phyloP scores from a whole-genome alignment of 2,797 vertebrate species.

The Salarias fasciatus region DNA sequence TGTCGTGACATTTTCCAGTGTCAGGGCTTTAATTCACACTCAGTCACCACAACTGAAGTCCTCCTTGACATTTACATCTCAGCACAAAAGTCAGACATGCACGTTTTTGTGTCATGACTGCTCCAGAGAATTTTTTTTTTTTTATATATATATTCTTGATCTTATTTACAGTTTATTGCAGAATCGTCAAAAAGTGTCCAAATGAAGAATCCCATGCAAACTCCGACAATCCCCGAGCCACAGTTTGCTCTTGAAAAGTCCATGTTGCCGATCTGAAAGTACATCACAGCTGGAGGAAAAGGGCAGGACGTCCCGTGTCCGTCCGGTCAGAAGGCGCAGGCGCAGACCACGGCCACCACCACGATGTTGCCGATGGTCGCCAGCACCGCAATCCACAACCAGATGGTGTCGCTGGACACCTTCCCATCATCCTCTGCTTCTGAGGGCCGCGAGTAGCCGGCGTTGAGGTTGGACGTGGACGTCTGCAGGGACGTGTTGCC shows the following conservation, averaged over 20 bases:
- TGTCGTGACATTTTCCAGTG: not conserved
- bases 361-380: constrained; percentile 88
- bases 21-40: not conserved
- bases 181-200: not conserved
- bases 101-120: not conserved
- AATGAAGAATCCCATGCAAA: constrained; percentile 13
- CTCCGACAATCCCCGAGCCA: not conserved
- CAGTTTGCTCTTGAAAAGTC: constrained; percentile 4
- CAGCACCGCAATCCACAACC: constrained; percentile 86
- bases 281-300: too few species aligned
- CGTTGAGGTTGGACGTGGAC: constrained; percentile 81
- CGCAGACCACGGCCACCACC: constrained; percentile 87
- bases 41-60: not conserved
- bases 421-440: constrained; percentile 82
- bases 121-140: constrained; percentile 15
- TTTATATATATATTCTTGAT: too few species aligned
- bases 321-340: constrained; percentile 83
- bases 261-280: constrained; percentile 14
- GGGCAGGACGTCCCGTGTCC: constrained; percentile 18
- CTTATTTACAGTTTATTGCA: not conserved
- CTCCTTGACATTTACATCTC: not conserved
- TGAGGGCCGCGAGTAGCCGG: constrained; percentile 71
- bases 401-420: constrained; percentile 83
- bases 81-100: not conserved
- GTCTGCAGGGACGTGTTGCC: constrained; percentile 80